Evolutionary conservation across 2,888 invertebrate genomes (phyloP).

Genomic region (Julus scandinavius): DNA sequence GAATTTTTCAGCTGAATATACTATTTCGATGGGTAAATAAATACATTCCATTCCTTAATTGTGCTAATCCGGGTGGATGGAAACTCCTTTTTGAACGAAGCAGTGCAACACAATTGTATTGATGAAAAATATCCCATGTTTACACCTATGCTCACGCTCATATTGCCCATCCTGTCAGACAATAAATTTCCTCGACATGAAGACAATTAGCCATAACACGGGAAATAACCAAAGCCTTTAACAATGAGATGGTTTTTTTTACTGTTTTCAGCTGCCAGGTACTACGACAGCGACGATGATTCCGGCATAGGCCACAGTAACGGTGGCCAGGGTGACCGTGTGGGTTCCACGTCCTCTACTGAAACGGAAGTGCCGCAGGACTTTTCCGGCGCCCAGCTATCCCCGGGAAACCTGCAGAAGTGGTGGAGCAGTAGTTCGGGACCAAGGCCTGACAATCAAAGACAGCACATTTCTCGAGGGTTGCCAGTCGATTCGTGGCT

Average conservation of each 20-base stretch:
- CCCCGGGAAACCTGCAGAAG: not conserved
- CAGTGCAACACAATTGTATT: no score
- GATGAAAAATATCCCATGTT: no score
- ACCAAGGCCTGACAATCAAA: not conserved
- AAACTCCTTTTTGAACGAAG: no score
- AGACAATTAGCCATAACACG: no score
- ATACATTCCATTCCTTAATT: no score
- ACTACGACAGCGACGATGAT: slow-evolving; percentile 54
- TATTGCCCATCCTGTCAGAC: no score
- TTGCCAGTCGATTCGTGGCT: not conserved
- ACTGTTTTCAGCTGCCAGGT: slow-evolving; percentile 5
- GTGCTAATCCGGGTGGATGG: no score
- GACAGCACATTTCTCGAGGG: not conserved
- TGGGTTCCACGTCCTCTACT: slow-evolving; percentile 48
- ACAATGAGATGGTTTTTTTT: no score
- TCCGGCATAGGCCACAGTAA: slow-evolving; percentile 53
- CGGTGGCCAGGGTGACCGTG: slow-evolving; percentile 43
- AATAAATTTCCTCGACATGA: no score
- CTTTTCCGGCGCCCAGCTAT: not conserved
- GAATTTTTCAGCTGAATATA: not conserved
- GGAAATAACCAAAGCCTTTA: no score
- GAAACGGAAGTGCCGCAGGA: slow-evolving; percentile 46
- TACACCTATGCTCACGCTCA: no score
- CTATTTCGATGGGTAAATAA: no score
- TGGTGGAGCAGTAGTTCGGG: not conserved